Evolutionary conservation across 2,888 invertebrate genomes (phyloP), one percentile per base, ranked within the genome.

Genomic region (Parapristionchus giblindavisi): DNA sequence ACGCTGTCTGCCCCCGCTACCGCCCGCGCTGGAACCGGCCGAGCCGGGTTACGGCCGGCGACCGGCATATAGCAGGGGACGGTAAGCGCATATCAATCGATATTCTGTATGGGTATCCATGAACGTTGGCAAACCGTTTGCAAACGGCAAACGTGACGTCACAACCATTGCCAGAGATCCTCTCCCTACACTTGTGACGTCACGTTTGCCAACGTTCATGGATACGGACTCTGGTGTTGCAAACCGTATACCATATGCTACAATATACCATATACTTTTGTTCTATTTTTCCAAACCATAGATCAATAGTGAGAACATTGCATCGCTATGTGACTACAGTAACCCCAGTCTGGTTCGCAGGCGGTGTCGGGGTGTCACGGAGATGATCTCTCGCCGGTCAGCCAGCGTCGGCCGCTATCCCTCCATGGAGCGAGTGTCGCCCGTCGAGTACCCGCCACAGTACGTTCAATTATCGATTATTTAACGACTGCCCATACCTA

Each of bases 381-480:
- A 75, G 17, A 29, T 73, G 29, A 56, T 72, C 43, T 34, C 54
- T 0, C 60, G 77, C 8, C 73, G 79, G 17, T 79, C 79, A 21
- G 79, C 79, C 27, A 75, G 75, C 27, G 77, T 79, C 36, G 79
- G 79, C 0, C 24, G 77, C 36, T 77, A 79, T 54, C 63, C 72
- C 1, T 75, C 76, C 43, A 48, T 61, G 61, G 73, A 73, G 61
- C n/a, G 73, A 8, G 29, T 56, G 3, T 29, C 36, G 27, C 56
- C 24, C 14, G 56, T 56, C n/a, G 40, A 71, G 70, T 71, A 56
- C 27, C 56, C 70, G 21, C 56, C 51, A 52, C 68, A 34, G 68
- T 43, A 11, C 24, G 63, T n/a, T n/a, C n/a, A n/a, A n/a, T 40
- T 63, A 3, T 27, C 29, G 43, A 43, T 43, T 43, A n/a, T n/a